Evolutionary conservation across 1,140 invertebrate species (phyloP).

Genomic region (Drosophila watanabei): DNA sequence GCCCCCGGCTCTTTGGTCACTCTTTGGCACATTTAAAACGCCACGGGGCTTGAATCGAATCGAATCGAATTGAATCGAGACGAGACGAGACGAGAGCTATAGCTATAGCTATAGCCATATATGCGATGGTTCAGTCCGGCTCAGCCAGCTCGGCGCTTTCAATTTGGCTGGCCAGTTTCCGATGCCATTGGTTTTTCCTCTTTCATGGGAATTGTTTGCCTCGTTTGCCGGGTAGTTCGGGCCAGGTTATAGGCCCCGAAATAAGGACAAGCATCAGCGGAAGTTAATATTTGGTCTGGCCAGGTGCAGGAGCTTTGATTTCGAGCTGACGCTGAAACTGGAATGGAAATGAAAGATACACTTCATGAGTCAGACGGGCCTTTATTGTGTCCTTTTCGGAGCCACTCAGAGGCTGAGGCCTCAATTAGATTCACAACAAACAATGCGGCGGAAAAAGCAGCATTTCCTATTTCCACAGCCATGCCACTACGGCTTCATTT

Average conservation of each 20-base stretch:
- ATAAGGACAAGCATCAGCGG: conserved; percentile 31
- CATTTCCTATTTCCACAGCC: conserved; percentile 14
- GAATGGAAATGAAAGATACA: conserved; percentile 48
- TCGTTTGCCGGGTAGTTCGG: conserved; percentile 23
- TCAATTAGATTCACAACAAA: conserved; percentile 45
- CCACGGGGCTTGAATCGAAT: conserved; percentile 45
- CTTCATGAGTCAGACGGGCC: conserved; percentile 15
- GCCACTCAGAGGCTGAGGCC: conserved; percentile 18
- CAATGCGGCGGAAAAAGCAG: conserved; percentile 6
- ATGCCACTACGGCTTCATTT: conserved; percentile 16
- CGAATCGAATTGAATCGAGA: conserved; percentile 22
- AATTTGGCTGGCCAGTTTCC: conserved; percentile 70
- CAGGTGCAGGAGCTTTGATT: conserved; percentile 48
- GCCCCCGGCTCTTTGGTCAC: conserved; percentile 58
- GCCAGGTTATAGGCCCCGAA: conserved; percentile 18
- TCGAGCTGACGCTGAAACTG: conserved; percentile 2
- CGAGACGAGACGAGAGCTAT: conserved; percentile 7
- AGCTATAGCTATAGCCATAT: too few species aligned
- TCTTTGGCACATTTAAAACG: conserved; percentile 69
- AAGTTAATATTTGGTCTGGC: conserved; percentile 57
- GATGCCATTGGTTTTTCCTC: conserved; percentile 35
- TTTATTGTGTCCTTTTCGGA: conserved; percentile 32
- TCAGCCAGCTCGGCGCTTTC: conserved; percentile 49
- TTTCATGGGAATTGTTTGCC: conserved; percentile 22
- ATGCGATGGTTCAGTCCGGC: conserved; percentile 21